phyloP scores from a whole-genome alignment of 2,888 invertebrate genomes.

The Microchrysa polita region DNA sequence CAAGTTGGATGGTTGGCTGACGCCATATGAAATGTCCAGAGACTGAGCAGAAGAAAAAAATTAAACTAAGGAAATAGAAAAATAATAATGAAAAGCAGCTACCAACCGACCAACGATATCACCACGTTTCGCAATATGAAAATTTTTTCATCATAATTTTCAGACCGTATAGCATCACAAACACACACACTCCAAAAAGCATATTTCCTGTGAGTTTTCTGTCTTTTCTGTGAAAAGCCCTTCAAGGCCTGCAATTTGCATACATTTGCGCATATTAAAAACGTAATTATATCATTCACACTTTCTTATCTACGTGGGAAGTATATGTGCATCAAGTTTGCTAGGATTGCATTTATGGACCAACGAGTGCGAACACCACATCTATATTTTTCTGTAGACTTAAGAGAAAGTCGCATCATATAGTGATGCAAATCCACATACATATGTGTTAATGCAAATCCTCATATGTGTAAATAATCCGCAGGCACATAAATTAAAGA shows the following conservation, averaged over 20 bases:
- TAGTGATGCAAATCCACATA: neutral
- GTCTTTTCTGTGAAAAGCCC: conserved; percentile 17
- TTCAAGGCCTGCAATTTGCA: conserved; percentile 48
- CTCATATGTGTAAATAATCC: conserved; percentile 30
- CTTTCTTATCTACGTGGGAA: conserved; percentile 3
- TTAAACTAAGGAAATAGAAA: conserved; percentile 35
- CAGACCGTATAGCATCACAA: too few species aligned
- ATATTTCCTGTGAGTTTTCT: conserved; percentile 10
- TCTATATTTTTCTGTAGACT: too few species aligned
- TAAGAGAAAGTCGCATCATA: too few species aligned
- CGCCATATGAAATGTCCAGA: neutral
- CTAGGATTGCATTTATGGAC: neutral
- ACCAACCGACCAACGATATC: neutral
- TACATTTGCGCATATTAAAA: conserved; percentile 49
- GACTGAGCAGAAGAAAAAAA: too few species aligned
- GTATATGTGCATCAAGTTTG: neutral
- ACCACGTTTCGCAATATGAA: conserved; percentile 22
- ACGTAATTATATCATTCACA: conserved; percentile 49
- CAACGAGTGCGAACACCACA: neutral
- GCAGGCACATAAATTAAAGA: conserved; percentile 41
- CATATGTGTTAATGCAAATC: neutral
- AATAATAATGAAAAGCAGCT: conserved; percentile 23
- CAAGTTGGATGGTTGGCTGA: too few species aligned
- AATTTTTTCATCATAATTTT: conserved; percentile 28
- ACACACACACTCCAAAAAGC: conserved; percentile 22